phyloP scores from a whole-genome alignment of 2,797 vertebrate species.

The Takifugu rubripes region DNA sequence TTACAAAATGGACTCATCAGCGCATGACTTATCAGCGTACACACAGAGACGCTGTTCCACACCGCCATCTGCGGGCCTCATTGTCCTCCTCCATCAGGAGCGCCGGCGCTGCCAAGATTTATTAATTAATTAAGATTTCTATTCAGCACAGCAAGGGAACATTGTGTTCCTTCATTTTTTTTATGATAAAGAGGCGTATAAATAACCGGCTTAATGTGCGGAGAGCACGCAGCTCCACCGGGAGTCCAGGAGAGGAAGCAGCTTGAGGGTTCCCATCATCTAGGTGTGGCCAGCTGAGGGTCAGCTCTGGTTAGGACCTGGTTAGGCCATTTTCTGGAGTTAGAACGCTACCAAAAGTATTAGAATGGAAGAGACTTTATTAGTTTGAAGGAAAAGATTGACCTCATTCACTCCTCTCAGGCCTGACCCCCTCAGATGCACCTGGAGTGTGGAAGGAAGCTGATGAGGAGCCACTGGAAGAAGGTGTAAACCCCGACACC shows the following conservation, averaged over 20 bases:
- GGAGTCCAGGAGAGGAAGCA: slow-evolving; percentile 41
- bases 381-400: no score
- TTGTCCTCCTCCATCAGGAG: slow-evolving; percentile 74
- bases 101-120: slow-evolving; percentile 74
- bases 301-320: slow-evolving; percentile 7
- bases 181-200: slow-evolving; percentile 64
- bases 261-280: slow-evolving; percentile 47
- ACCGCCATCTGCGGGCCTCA: slow-evolving; percentile 71
- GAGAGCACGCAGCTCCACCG: slow-evolving; percentile 38
- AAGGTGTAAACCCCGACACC: no score
- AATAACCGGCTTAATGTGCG: slow-evolving; percentile 66
- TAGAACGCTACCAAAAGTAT: no score
- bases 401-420: no score
- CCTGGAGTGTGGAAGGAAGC: no score
- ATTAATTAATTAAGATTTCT: slow-evolving; percentile 82
- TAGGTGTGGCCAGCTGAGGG: slow-evolving; percentile 34
- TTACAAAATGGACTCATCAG: slow-evolving; percentile 81
- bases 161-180: slow-evolving; percentile 72
- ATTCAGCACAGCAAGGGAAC: slow-evolving; percentile 74
- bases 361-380: no score
- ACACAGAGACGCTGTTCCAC: slow-evolving; percentile 74
- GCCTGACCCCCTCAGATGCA: no score
- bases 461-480: no score
- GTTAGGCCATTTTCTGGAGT: no score
- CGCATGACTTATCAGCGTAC: slow-evolving; percentile 82